phyloP scores from a whole-genome alignment of 2,888 invertebrate genomes.

The Adineta ricciae region DNA sequence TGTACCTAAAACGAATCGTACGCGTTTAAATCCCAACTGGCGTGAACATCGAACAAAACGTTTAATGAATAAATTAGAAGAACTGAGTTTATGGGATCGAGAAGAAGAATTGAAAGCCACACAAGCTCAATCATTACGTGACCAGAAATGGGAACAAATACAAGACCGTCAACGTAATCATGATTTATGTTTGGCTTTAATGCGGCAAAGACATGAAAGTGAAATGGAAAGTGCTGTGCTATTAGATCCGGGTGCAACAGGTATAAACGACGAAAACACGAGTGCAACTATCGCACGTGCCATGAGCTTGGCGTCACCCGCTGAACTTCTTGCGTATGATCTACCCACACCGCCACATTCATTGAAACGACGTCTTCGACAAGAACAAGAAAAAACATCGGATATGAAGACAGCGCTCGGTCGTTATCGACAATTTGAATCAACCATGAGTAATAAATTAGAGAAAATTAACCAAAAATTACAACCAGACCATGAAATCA shows the following conservation, averaged over 20 bases:
- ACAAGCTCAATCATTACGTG: slow-evolving; percentile 2
- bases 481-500: slow-evolving; percentile 1
- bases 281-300: neutral
- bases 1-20: neutral
- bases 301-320: neutral
- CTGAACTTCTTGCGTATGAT: neutral
- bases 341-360: neutral
- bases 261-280: neutral
- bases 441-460: neutral
- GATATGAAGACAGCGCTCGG: neutral
- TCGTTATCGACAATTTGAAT: slow-evolving; percentile 18
- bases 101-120: neutral
- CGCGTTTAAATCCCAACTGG: slow-evolving; percentile 6
- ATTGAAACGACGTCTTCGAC: slow-evolving; percentile 14
- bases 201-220: neutral
- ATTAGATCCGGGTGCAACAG: neutral
- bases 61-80: slow-evolving; percentile 10
- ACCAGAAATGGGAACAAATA: slow-evolving; percentile 20
- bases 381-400: neutral
- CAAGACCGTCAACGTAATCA: slow-evolving; percentile 17
- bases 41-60: slow-evolving; percentile 10
- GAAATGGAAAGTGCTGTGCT: slow-evolving; percentile 10
- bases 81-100: slow-evolving; percentile 12
- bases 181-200: neutral
- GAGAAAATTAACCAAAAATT: slow-evolving; percentile 15